A percentile compares a stretch with the other conserved stretches of the same genome.
phyloP scores from a whole-genome alignment of 92 coral and sea anemone genomes.

The Epizoanthus fatuus region DNA sequence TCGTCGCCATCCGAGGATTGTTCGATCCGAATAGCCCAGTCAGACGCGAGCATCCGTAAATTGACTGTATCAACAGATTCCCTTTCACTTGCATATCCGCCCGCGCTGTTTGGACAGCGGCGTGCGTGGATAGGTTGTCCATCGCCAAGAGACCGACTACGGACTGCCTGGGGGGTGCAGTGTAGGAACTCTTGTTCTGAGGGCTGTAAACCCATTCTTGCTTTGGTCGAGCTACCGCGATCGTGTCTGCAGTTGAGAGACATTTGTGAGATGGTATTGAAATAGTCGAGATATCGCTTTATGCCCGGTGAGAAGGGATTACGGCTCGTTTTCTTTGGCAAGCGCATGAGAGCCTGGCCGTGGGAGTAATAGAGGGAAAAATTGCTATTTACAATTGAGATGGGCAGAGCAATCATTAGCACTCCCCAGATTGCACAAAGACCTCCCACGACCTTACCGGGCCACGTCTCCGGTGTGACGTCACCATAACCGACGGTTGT shows the following conservation, averaged over 20 bases:
- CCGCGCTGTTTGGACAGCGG: conserved; percentile 15
- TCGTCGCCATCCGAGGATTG: conserved; percentile 26
- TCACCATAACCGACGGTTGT: conserved; percentile 95
- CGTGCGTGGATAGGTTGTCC: not conserved
- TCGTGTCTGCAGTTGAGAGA: conserved; percentile 60
- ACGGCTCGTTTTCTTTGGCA: conserved; percentile 74
- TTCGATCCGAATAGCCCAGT: conserved; percentile 56
- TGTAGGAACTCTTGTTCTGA: conserved; percentile 4
- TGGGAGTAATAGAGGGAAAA: conserved; percentile 87
- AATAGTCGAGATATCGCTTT: conserved; percentile 68
- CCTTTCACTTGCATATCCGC: not conserved
- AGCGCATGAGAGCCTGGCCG: conserved; percentile 85
- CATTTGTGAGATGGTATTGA: conserved; percentile 51
- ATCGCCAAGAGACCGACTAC: conserved; percentile 8
- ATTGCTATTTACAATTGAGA: conserved; percentile 85
- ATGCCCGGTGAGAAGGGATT: conserved; percentile 74
- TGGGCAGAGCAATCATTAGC: conserved; percentile 80
- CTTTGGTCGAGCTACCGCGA: conserved; percentile 34
- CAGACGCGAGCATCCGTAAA: conserved; percentile 46
- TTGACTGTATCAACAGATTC: conserved; percentile 60
- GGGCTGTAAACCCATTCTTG: not conserved
- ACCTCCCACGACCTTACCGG: conserved; percentile 85
- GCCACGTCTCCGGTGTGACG: conserved; percentile 83
- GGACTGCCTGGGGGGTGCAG: not conserved
- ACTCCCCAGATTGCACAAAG: conserved; percentile 88